These are phyloP conservation scores for Beroe ovata DNA, from an alignment of 37 sponge, comb jelly and placozoan genomes.

Conservation along the genomic window DNA sequence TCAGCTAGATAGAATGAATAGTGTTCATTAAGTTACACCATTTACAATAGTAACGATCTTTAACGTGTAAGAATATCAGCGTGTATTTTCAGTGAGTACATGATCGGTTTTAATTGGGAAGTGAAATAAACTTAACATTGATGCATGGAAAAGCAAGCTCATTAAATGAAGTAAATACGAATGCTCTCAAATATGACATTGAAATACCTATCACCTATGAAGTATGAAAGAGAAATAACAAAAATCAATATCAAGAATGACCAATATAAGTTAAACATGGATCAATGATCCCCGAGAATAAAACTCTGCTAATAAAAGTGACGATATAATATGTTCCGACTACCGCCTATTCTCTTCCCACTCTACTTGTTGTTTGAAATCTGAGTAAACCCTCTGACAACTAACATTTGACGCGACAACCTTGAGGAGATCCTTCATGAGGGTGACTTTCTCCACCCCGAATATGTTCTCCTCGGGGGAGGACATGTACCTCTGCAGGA, in stretches of 20 bases:
- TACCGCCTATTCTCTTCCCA: slow-evolving; percentile 49
- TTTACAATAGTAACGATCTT: no score
- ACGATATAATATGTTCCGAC: background rate
- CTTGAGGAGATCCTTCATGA: slow-evolving; percentile 71
- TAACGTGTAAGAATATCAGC: no score
- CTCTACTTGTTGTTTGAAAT: slow-evolving; percentile 73
- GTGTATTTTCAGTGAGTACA: no score
- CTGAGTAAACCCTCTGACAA: slow-evolving; percentile 78
- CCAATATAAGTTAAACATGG: background rate
- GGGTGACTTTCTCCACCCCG: slow-evolving; percentile 67
- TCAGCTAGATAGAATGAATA: background rate
- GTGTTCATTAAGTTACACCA: no score
- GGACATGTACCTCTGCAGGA: slow-evolving; percentile 68
- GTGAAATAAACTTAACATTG: no score
- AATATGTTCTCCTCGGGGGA: slow-evolving; percentile 60
- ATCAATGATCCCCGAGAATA: background rate
- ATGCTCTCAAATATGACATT: no score
- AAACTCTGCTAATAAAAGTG: background rate
- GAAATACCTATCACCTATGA: no score
- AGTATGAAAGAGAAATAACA: background rate
- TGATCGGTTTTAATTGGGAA: no score
- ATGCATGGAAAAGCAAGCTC: background rate
- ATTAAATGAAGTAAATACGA: no score
- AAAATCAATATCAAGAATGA: background rate
- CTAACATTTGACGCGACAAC: slow-evolving; percentile 71